A percentile compares a stretch with the other conserved stretches of the same genome.
These are phyloP conservation scores for Lithophane ornitopus DNA, from an alignment of 2,888 invertebrate genomes.

Conservation along the genomic window DNA sequence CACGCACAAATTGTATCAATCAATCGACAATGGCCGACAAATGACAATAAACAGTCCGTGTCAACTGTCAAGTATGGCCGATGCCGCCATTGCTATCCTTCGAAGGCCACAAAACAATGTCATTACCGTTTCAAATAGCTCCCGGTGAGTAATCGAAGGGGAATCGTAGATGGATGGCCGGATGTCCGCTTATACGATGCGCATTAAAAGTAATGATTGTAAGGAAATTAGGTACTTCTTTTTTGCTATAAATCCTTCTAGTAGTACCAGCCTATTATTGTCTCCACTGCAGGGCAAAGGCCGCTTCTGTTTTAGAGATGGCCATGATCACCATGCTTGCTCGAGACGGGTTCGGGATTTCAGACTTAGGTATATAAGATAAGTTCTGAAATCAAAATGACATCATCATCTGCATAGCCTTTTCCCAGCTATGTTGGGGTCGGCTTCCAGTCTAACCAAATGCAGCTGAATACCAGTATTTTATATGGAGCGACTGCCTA, in stretches of 20 bases:
- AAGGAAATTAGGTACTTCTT: constrained; percentile 25
- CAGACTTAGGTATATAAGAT: no score
- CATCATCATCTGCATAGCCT: no score
- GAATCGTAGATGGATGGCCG: constrained; percentile 51
- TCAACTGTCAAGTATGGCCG: constrained; percentile 45
- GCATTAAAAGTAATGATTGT: constrained; percentile 28
- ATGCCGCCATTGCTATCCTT: constrained; percentile 46
- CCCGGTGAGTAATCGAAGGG: constrained; percentile 62
- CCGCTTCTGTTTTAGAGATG: no score
- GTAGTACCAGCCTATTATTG: no score
- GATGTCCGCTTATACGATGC: constrained; percentile 59
- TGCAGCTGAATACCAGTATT: neutral
- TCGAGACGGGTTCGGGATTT: no score
- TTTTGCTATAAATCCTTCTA: constrained; percentile 22
- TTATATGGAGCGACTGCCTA: no score
- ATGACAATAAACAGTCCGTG: constrained; percentile 36
- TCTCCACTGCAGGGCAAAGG: no score
- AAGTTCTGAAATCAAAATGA: no score
- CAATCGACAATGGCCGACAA: constrained; percentile 35
- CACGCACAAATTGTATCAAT: constrained; percentile 11
- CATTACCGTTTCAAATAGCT: constrained; percentile 65
- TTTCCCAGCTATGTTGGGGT: neutral
- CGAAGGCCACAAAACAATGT: constrained; percentile 60
- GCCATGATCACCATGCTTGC: no score
- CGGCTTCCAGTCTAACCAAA: neutral